phyloP scores from a whole-genome alignment of 92 coral and sea anemone genomes.

The Hydrozoanthus gracilis region DNA sequence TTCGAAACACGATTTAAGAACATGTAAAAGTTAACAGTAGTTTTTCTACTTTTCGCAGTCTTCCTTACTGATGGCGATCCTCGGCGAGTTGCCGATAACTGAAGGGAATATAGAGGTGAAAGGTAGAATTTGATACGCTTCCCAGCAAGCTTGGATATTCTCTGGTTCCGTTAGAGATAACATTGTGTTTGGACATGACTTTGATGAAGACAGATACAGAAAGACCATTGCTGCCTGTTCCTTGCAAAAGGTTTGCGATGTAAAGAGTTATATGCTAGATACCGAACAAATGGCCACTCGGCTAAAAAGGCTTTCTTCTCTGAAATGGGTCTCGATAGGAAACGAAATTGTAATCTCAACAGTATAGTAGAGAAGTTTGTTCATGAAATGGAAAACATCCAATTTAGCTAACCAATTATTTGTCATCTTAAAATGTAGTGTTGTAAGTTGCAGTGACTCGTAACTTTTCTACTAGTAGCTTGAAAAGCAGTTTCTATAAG shows the following conservation, averaged over 20 bases:
- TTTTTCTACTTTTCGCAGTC: slow-evolving; percentile 65
- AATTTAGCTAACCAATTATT: too few relatives aligned
- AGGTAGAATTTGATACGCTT: slow-evolving; percentile 86
- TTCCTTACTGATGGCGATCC: slow-evolving; percentile 83
- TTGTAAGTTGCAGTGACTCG: too few relatives aligned
- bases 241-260: slow-evolving; percentile 73
- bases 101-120: slow-evolving; percentile 69
- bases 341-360: too few relatives aligned
- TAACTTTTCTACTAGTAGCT: too few relatives aligned
- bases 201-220: slow-evolving; percentile 70
- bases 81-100: slow-evolving; percentile 82
- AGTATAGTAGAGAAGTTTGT: too few relatives aligned
- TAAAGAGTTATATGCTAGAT: background rate
- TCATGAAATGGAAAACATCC: too few relatives aligned
- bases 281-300: background rate
- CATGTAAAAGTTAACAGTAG: background rate
- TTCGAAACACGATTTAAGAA: too few relatives aligned
- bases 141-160: slow-evolving; percentile 97
- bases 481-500: too few relatives aligned
- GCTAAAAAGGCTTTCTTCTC: background rate
- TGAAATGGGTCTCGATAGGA: too few relatives aligned
- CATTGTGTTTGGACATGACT: slow-evolving; percentile 85
- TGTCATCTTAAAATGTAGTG: too few relatives aligned
- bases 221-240: slow-evolving; percentile 87
- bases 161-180: slow-evolving; percentile 93